Percentiles rank a stretch among this genome's conserved stretches.
Conservation (phyloP, 1,140 invertebrate genomes). For the Caerostris extrusa region DNA sequence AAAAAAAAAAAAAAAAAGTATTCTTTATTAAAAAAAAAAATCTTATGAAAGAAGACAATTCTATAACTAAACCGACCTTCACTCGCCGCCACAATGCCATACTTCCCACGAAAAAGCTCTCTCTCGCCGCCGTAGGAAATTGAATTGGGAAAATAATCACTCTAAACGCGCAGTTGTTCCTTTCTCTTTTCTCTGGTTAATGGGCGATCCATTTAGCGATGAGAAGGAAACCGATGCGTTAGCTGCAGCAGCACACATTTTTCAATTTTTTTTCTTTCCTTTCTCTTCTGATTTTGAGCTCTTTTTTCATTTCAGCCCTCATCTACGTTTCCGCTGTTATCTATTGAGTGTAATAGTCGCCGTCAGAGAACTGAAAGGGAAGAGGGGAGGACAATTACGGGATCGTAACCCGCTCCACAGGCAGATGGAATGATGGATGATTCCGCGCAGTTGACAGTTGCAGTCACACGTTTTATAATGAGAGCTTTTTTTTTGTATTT, state of each 20-base stretch:
- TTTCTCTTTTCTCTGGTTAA: constrained; percentile 2
- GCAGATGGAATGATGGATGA: constrained; percentile 37
- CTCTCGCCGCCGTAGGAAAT: neutral
- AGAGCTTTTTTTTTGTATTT: neutral
- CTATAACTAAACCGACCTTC: no score
- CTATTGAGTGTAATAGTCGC: constrained; percentile 44
- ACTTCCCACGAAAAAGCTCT: neutral
- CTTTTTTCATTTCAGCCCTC: constrained; percentile 4
- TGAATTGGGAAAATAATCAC: constrained; percentile 47
- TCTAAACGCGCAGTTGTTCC: constrained; percentile 11
- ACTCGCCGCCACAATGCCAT: no score
- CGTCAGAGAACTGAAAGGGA: neutral
- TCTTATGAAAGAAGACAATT: no score
- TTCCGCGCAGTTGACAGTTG: neutral
- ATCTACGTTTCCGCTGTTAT: constrained; percentile 12
- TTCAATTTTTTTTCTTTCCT: neutral
- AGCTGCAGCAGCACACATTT: neutral
- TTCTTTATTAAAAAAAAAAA: no score
- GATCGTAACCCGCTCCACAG: constrained; percentile 25
- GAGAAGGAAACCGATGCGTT: neutral
- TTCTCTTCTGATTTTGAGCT: neutral
- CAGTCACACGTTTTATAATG: constrained; percentile 46
- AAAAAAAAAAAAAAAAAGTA: no score
- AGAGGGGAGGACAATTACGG: constrained; percentile 31
- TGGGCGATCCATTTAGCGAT: constrained; percentile 39